These are phyloP conservation scores for Acleris sparsana DNA, from an alignment of 2,888 invertebrate species.

Conservation along the genomic window DNA sequence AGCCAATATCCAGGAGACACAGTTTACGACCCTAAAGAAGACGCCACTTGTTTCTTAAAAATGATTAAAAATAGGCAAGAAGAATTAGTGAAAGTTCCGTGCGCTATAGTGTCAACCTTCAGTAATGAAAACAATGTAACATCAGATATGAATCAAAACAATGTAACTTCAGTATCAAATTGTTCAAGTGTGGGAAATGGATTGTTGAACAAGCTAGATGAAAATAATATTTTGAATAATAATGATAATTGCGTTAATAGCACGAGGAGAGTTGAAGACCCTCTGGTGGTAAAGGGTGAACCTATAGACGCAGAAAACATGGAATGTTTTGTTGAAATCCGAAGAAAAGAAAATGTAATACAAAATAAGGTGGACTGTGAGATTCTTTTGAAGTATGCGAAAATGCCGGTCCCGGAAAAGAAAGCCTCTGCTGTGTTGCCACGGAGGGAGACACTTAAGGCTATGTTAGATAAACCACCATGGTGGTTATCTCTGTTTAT, in stretches of 20 bases:
- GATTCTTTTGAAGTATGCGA: conserved; percentile 34
- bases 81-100: conserved; percentile 37
- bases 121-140: conserved; percentile 2
- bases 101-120: conserved; percentile 42
- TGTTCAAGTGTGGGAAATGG: conserved; percentile 12
- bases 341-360: conserved; percentile 15
- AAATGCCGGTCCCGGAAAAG: conserved; percentile 32
- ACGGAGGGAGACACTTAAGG: conserved; percentile 27
- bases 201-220: too few relatives aligned
- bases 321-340: conserved; percentile 38
- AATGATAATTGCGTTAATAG: conserved; percentile 12
- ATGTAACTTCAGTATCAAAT: neutral
- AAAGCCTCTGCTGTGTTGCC: conserved; percentile 31
- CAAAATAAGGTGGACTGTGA: conserved; percentile 34
- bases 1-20: conserved; percentile 4
- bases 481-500: conserved; percentile 39
- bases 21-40: conserved; percentile 1
- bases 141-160: neutral
- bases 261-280: conserved; percentile 31
- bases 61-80: conserved; percentile 23
- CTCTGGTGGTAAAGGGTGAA: conserved; percentile 35
- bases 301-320: conserved; percentile 24
- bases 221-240: conserved; percentile 4
- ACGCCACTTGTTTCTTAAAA: conserved; percentile 24
- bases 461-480: conserved; percentile 37